Evolutionary conservation across 2,797 vertebrate genomes (phyloP).

Genomic region (Ciconia nigra): DNA sequence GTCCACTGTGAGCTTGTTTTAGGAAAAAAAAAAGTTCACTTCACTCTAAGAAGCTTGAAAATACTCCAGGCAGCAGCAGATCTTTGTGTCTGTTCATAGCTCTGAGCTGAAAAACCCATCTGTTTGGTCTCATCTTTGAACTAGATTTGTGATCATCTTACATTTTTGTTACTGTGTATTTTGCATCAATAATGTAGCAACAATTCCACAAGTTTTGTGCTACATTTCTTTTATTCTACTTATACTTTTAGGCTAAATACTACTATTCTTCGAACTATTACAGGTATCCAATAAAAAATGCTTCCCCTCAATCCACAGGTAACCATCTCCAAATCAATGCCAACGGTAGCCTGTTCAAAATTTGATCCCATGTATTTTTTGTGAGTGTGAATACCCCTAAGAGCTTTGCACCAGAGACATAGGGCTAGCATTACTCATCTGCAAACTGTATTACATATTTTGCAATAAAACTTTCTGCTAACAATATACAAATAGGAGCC

Average conservation of each 20-base stretch:
- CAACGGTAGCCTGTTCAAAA: background rate
- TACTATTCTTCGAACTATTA: background rate
- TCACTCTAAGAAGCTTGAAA: background rate
- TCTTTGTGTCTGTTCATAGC: background rate
- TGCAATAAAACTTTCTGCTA: background rate
- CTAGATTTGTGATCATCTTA: background rate
- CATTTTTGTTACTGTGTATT: background rate
- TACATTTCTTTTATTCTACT: background rate
- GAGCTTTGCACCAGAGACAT: background rate
- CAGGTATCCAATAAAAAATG: background rate
- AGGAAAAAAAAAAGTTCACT: background rate
- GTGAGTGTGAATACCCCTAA: background rate
- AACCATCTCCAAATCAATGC: background rate
- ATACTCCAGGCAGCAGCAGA: background rate
- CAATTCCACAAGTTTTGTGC: background rate
- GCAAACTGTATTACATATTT: background rate
- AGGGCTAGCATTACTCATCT: background rate
- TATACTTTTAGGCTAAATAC: background rate
- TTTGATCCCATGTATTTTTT: background rate
- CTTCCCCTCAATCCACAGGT: background rate
- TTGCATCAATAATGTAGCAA: background rate
- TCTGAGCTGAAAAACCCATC: background rate
- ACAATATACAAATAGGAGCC: background rate
- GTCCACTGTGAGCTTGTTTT: background rate
- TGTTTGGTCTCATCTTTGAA: background rate